phyloP scores from a whole-genome alignment of 2,113 vertebrate genomes.

The Ia io region DNA sequence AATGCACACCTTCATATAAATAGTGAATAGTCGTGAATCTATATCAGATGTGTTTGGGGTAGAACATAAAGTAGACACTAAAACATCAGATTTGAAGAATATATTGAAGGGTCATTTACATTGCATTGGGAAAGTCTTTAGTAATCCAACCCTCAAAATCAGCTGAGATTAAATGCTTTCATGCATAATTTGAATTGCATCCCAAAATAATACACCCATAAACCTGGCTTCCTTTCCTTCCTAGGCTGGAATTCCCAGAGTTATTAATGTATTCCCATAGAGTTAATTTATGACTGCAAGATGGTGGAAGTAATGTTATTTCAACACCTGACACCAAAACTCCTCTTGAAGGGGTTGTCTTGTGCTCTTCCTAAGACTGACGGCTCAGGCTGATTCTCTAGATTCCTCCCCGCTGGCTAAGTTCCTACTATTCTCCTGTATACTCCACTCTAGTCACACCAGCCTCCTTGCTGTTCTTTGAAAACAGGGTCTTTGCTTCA shows the following conservation, averaged over 20 bases:
- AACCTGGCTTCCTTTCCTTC: neutral
- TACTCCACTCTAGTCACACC: neutral
- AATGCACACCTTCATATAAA: slow-evolving; percentile 13
- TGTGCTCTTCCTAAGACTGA: neutral
- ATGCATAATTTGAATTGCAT: neutral
- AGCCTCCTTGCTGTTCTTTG: neutral
- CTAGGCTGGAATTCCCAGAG: neutral
- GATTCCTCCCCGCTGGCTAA: neutral
- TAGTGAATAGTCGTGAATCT: neutral
- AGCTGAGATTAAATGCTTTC: neutral
- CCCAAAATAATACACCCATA: neutral
- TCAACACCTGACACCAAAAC: neutral
- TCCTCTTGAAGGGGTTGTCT: neutral
- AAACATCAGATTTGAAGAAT: neutral
- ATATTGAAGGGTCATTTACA: neutral
- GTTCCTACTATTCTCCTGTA: neutral
- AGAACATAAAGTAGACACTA: neutral
- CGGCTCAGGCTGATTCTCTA: no score
- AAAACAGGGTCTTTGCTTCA: neutral
- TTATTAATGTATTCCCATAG: neutral
- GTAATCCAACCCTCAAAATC: neutral
- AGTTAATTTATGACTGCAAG: neutral
- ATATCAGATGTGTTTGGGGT: neutral
- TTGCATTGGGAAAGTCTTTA: neutral
- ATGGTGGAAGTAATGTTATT: neutral